A percentile compares a stretch with the other conserved stretches of the same genome.
Evolutionary conservation across 1,140 invertebrate genomes (phyloP).

Genomic region (Ceratosolen solmsi): DNA sequence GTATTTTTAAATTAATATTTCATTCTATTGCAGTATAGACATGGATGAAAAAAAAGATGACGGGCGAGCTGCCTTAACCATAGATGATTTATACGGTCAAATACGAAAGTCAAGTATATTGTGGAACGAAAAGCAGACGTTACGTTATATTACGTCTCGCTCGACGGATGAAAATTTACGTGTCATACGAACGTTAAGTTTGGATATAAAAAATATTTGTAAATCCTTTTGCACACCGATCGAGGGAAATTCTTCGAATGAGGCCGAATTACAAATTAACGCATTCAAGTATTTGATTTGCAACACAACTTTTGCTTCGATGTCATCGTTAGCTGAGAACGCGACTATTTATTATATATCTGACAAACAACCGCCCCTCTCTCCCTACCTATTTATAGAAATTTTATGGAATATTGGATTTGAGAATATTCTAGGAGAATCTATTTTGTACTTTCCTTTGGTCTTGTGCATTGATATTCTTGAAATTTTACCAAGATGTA

Average conservation of each 20-base stretch:
- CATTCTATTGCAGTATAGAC: not conserved
- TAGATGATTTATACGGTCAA: constrained; percentile 57
- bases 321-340: constrained; percentile 62
- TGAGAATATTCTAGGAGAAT: constrained; percentile 63
- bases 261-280: constrained; percentile 53
- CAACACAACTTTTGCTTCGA: constrained; percentile 66
- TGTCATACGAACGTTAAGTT: constrained; percentile 57
- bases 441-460: constrained; percentile 62
- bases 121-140: constrained; percentile 53
- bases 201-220: constrained; percentile 55
- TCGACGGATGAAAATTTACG: constrained; percentile 59
- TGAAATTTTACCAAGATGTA: constrained; percentile 56
- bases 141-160: constrained; percentile 59
- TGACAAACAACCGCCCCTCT: constrained; percentile 65
- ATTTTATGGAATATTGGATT: constrained; percentile 63
- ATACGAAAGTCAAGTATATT: constrained; percentile 60
- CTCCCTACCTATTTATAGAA: constrained; percentile 65
- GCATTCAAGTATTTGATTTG: constrained; percentile 62
- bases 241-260: constrained; percentile 35
- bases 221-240: constrained; percentile 42
- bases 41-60: not conserved
- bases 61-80: not conserved
- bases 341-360: constrained; percentile 60
- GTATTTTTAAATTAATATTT: not conserved
- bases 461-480: constrained; percentile 65